Conservation (phyloP, 2,888 invertebrate genomes). For the Parnassius mnemosyne region DNA sequence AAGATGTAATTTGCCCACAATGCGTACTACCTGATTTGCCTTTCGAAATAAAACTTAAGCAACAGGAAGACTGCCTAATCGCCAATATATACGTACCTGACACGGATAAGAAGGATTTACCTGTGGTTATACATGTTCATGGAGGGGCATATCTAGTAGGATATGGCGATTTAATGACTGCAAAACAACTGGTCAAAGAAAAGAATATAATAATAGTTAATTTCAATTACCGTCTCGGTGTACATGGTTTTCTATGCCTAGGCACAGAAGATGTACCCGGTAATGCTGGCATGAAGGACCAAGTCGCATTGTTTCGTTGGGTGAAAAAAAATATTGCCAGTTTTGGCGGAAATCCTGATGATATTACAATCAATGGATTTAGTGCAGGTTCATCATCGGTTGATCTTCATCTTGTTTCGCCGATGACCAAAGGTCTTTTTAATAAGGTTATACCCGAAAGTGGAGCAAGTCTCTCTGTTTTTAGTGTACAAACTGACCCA, state of each 20-base stretch:
- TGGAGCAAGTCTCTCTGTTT: conserved; percentile 41
- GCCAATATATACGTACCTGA: conserved; percentile 40
- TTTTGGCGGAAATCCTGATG: conserved; percentile 58
- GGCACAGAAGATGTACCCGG: conserved; percentile 55
- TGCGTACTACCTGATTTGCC: neutral
- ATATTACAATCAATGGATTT: conserved; percentile 52
- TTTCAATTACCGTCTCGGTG: conserved; percentile 57
- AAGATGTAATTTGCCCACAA: conserved; percentile 44
- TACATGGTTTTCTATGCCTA: conserved; percentile 53
- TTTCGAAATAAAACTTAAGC: neutral
- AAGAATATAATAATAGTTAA: conserved; percentile 46
- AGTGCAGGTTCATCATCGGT: conserved; percentile 55
- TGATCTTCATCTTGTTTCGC: conserved; percentile 52
- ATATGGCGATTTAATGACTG: conserved; percentile 36
- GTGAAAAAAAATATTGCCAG: conserved; percentile 48
- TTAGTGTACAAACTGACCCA: conserved; percentile 48
- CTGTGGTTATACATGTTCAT: conserved; percentile 64
- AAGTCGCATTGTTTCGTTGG: conserved; percentile 47
- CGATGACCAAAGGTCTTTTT: conserved; percentile 47
- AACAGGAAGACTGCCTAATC: conserved; percentile 39
- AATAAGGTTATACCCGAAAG: conserved; percentile 54
- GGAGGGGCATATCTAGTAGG: conserved; percentile 64
- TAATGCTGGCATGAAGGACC: conserved; percentile 64
- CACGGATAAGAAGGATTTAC: conserved; percentile 35
- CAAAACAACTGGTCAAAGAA: conserved; percentile 38